These are phyloP conservation scores for Cynodonichthys magdalenae DNA, from an alignment of 2,797 vertebrate species.

Conservation along the genomic window DNA sequence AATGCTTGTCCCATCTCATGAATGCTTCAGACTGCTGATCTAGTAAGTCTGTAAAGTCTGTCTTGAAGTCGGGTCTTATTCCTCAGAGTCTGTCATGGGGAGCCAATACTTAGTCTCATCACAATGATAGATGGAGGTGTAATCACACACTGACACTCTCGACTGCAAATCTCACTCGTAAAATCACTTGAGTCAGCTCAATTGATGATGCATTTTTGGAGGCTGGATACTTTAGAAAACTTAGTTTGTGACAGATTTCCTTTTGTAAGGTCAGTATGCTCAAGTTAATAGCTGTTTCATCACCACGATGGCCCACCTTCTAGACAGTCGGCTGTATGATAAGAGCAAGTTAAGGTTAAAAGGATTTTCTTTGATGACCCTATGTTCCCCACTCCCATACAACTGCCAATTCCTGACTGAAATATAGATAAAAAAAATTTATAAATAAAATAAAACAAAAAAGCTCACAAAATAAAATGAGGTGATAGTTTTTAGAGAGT, in stretches of 20 bases:
- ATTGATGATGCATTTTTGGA: conserved; percentile 79
- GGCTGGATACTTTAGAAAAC: conserved; percentile 74
- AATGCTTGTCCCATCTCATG: conserved; percentile 60
- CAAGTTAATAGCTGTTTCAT: conserved; percentile 68
- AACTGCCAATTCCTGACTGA: conserved; percentile 51
- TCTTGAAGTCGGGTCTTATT: conserved; percentile 76
- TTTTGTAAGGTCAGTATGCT: conserved; percentile 75
- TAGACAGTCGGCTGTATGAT: conserved; percentile 58
- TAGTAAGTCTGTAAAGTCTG: conserved; percentile 79
- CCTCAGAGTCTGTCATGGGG: conserved; percentile 78
- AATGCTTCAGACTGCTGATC: conserved; percentile 75
- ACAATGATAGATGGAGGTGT: conserved; percentile 83
- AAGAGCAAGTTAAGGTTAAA: conserved; percentile 66
- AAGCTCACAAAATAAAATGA: neutral
- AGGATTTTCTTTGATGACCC: conserved; percentile 66
- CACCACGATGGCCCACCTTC: conserved; percentile 54
- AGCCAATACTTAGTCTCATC: conserved; percentile 83
- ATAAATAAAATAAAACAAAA: conserved; percentile 17
- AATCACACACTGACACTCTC: conserved; percentile 81
- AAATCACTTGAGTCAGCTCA: conserved; percentile 82
- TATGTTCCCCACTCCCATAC: conserved; percentile 34
- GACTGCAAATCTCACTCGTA: conserved; percentile 65
- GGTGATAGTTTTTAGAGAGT: conserved; percentile 42
- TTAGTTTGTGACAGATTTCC: conserved; percentile 84
- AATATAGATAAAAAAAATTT: conserved; percentile 44